A percentile compares a stretch with the other conserved stretches of the same genome.
Conservation (phyloP, 2,113 vertebrate species). For the Callipepla californica region DNA sequence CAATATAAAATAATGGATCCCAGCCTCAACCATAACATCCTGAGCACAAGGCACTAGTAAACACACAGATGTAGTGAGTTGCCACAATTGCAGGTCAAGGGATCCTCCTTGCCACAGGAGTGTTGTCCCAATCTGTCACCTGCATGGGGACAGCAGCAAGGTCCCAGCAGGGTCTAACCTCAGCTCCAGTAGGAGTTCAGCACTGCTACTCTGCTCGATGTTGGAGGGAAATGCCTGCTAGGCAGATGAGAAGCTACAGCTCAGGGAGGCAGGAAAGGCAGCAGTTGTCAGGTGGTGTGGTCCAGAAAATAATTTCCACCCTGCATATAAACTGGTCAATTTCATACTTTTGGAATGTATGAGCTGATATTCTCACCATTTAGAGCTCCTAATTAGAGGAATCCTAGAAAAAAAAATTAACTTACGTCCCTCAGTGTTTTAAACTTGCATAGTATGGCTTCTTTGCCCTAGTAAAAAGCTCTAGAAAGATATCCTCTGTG, state of each 20-base stretch:
- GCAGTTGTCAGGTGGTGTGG: neutral
- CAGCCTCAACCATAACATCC: neutral
- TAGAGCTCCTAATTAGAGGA: neutral
- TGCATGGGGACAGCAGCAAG: neutral
- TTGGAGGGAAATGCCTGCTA: neutral
- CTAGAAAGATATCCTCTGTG: neutral
- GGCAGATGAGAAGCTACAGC: neutral
- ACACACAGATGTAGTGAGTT: fast-evolving
- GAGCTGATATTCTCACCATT: neutral
- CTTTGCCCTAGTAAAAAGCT: neutral
- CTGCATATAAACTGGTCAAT: neutral
- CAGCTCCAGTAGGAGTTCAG: fast-evolving
- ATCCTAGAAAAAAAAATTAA: neutral
- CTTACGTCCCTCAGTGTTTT: neutral
- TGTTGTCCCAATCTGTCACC: neutral
- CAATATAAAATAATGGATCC: neutral
- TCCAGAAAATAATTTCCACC: conserved; percentile 1
- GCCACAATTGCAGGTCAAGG: fast-evolving
- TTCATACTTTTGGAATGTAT: neutral
- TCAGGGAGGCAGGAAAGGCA: neutral
- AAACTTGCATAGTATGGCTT: neutral
- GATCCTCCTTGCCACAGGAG: neutral
- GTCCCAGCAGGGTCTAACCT: neutral
- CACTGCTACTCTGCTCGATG: neutral
- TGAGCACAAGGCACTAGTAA: neutral